Conservation (phyloP, 2,888 invertebrate species). For the Melanargia galathea region DNA sequence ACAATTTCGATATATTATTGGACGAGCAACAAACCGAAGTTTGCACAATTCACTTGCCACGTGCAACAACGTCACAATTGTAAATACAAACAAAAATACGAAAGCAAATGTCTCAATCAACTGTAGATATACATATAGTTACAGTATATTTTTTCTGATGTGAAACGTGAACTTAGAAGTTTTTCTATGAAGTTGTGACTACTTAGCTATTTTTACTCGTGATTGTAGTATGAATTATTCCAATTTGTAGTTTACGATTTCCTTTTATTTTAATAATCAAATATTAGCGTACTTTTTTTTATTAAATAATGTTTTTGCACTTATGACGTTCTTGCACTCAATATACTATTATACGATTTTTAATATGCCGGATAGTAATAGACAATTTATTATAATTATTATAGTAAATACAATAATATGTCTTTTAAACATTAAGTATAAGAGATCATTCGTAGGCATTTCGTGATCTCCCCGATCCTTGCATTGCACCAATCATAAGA, state of each 20-base stretch:
- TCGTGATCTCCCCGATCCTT: not conserved
- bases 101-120: not conserved
- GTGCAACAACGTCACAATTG: slow-evolving; percentile 12
- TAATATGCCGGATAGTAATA: not conserved
- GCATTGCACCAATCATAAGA: not conserved
- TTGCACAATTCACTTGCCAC: not conserved
- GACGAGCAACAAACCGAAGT: slow-evolving; percentile 17
- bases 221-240: no score
- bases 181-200: no score
- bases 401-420: slow-evolving; percentile 11
- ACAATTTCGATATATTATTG: slow-evolving; percentile 23
- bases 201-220: no score
- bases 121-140: no score
- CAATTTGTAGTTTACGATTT: not conserved
- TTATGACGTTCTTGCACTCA: not conserved
- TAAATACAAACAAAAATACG: not conserved
- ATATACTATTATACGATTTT: not conserved
- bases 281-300: not conserved
- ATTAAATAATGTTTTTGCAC: not conserved
- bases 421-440: slow-evolving; percentile 22
- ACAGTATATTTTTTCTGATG: no score
- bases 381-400: slow-evolving; percentile 11
- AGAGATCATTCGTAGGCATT: slow-evolving; percentile 19
- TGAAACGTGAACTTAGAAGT: no score
- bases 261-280: not conserved